Evolutionary conservation across 2,797 vertebrate genomes (phyloP).

Genomic region (Martes flavigula): DNA sequence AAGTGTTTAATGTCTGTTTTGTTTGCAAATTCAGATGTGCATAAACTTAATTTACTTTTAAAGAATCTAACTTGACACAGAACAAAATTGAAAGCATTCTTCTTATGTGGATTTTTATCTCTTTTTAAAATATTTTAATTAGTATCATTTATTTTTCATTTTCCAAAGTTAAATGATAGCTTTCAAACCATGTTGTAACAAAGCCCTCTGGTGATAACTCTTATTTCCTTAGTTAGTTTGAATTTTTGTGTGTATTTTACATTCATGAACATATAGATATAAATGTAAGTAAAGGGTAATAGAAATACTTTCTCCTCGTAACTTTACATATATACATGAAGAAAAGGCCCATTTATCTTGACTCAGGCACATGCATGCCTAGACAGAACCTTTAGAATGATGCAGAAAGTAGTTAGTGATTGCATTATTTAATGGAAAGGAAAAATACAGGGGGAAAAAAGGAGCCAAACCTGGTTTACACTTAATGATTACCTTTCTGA

Average conservation of each 20-base stretch:
- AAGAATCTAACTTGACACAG: constrained; percentile 11
- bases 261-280: background rate
- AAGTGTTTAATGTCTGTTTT: constrained; percentile 47
- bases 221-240: constrained; percentile 19
- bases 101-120: constrained; percentile 33
- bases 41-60: constrained; percentile 56
- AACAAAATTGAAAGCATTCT: constrained; percentile 16
- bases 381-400: background rate
- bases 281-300: background rate
- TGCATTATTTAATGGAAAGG: constrained; percentile 13
- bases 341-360: background rate
- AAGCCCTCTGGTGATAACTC: background rate
- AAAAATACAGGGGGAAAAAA: background rate
- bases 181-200: background rate
- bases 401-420: background rate
- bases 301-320: background rate
- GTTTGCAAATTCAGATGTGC: background rate
- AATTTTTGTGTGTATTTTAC: constrained; percentile 36
- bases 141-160: constrained; percentile 53
- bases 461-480: background rate
- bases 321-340: background rate
- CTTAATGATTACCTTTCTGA: background rate
- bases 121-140: constrained; percentile 53
- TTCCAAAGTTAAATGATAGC: constrained; percentile 29
- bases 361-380: background rate